Base-by-base conservation (phyloP, 2,113 vertebrate species). In the Prolemur simus region DNA sequence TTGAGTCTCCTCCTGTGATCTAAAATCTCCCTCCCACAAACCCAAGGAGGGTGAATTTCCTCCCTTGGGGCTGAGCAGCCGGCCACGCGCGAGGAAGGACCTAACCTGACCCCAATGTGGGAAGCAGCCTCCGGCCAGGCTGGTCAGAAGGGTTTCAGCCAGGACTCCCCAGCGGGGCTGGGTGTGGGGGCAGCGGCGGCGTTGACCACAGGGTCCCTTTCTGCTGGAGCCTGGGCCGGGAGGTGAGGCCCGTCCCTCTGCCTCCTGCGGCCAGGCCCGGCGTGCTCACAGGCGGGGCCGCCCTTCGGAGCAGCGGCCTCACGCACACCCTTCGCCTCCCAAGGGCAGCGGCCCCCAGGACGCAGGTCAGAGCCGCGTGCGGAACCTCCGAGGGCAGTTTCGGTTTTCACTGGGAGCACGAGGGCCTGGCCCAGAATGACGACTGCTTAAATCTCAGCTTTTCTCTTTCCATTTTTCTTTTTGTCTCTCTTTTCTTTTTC, bases 41-140 rank as follows among this genome's bases (percentile, higher is more conserved):
- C 82, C 83, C 34, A 4, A 29, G n/a, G 78, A 69, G 37, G 52
- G n/a, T 8, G 42, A 14, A n/a, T 90, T 96, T 97, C 96, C 95
- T 95, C 97, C 84, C 96, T 91, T 91, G 87, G 73, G 87, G 92
- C 17, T 37, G 32, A 17, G 52, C 10, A 15, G 47, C 90, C 89
- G 71, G 49, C 83, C 71, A 45, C 89, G 45, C 5, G 13, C 80
- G 12, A 45, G 84, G 84, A 97, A 73, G 37, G 84, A 34, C 60
- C 89, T 45, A 45, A 60, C 86, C 84, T 37, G 81, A 95, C 94
- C 96, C 81, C 23, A 7, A 93, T 89, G 81, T 54, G 81, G 94
- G 54, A 25, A 37, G 54, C 2, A 5, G 25, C 12, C 78, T 76
- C 80, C 45, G 9, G 8, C 29, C 0, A 11, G 21, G 4, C 0